These are phyloP conservation scores for Cephus nigrinus DNA, from an alignment of 2,888 invertebrate species.

Conservation along the genomic window DNA sequence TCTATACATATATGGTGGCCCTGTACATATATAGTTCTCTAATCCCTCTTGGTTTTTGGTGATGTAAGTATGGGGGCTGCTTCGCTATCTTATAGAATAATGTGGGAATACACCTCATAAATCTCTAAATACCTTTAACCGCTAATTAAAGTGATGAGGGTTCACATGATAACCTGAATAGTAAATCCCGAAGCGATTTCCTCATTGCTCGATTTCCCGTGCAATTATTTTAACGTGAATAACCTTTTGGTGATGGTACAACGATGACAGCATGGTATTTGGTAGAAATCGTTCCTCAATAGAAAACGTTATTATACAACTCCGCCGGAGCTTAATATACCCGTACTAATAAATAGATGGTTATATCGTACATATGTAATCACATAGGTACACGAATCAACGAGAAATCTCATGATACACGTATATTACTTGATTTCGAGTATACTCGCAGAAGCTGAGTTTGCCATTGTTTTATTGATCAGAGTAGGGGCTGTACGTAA, in stretches of 20 bases:
- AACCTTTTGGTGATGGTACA: background rate
- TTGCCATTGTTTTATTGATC: background rate
- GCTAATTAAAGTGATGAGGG: background rate
- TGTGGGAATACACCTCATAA: background rate
- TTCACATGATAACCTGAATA: background rate
- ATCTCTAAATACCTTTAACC: background rate
- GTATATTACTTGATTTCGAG: background rate
- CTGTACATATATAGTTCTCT: background rate
- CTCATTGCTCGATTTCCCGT: background rate
- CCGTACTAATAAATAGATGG: too few relatives aligned
- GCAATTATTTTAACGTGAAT: background rate
- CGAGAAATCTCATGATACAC: background rate
- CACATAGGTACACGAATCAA: too few relatives aligned
- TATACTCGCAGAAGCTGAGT: background rate
- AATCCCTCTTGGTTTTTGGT: background rate
- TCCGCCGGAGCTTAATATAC: too few relatives aligned
- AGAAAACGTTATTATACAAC: background rate
- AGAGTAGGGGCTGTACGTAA: background rate
- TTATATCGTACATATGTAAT: too few relatives aligned
- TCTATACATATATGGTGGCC: background rate
- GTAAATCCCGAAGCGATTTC: background rate
- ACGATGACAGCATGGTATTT: background rate
- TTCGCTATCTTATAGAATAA: background rate
- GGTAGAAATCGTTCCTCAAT: background rate
- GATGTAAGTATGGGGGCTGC: background rate